A percentile compares a stretch with the other conserved stretches of the same genome.
Evolutionary conservation across 2,888 invertebrate species (phyloP).

Genomic region (Phrixothrix hirtus): DNA sequence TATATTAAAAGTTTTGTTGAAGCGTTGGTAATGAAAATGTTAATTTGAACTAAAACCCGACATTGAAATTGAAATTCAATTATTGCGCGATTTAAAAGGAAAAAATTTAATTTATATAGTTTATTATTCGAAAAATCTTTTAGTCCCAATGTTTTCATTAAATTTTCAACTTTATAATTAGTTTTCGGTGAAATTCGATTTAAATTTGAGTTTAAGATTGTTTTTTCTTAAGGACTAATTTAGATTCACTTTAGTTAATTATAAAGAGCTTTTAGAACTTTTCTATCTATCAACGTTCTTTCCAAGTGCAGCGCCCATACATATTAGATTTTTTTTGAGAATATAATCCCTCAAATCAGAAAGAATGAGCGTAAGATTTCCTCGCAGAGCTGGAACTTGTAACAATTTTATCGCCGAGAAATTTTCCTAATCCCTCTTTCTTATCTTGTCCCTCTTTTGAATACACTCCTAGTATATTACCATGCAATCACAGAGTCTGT

Average conservation of each 20-base stretch:
- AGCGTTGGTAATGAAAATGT: too few species aligned
- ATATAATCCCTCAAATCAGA: constrained; percentile 17
- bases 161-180: constrained; percentile 11
- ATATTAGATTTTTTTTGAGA: constrained; percentile 9
- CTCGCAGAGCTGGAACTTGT: constrained; percentile 16
- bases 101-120: too few species aligned
- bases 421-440: constrained; percentile 22
- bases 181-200: constrained; percentile 18
- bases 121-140: too few species aligned
- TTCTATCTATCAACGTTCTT: constrained; percentile 9
- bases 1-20: too few species aligned
- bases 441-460: constrained; percentile 17
- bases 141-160: constrained; percentile 17
- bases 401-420: constrained; percentile 21
- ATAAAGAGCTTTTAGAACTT: constrained; percentile 13
- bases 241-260: constrained; percentile 15
- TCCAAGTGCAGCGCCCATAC: constrained; percentile 6
- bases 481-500: constrained; percentile 23
- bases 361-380: constrained; percentile 21
- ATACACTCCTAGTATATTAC: constrained; percentile 21
- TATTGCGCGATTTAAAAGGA: too few species aligned
- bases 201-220: constrained; percentile 16
- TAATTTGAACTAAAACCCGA: too few species aligned
- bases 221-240: constrained; percentile 11
- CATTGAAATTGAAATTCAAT: too few species aligned